These are phyloP conservation scores for Agrotis exclamationis DNA, from an alignment of 2,888 invertebrate species.

Conservation along the genomic window DNA sequence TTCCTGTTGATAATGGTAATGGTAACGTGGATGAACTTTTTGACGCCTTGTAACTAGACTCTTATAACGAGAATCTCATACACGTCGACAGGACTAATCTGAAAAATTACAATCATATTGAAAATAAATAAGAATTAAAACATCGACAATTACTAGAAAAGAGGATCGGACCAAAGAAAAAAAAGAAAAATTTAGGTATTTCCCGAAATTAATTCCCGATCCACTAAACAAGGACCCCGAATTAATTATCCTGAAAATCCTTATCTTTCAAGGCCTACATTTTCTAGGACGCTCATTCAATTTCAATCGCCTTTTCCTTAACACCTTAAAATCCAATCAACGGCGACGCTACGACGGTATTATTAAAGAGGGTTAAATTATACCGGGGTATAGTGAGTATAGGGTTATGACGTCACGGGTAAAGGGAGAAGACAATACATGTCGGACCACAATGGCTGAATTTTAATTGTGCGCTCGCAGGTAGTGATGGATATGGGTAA, in stretches of 20 bases:
- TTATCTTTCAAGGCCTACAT: constrained; percentile 47
- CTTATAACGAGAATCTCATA: too few relatives aligned
- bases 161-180: not conserved
- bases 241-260: constrained; percentile 60
- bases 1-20: too few relatives aligned
- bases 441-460: constrained; percentile 74
- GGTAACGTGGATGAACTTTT: too few relatives aligned
- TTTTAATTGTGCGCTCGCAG: constrained; percentile 75
- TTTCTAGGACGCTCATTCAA: constrained; percentile 55
- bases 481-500: constrained; percentile 69
- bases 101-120: too few relatives aligned
- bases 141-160: not conserved
- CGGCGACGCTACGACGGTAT: constrained; percentile 65
- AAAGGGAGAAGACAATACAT: constrained; percentile 75
- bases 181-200: constrained; percentile 11
- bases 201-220: constrained; percentile 17
- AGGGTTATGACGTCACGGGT: constrained; percentile 70
- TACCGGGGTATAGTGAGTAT: constrained; percentile 76
- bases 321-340: constrained; percentile 84
- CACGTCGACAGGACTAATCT: too few relatives aligned
- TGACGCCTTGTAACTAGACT: too few relatives aligned
- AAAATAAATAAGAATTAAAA: too few relatives aligned
- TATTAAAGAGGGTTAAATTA: constrained; percentile 82
- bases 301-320: constrained; percentile 68
- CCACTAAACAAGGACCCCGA: constrained; percentile 30